phyloP scores from a whole-genome alignment of 2,888 invertebrate genomes.

The Spodoptera picta region DNA sequence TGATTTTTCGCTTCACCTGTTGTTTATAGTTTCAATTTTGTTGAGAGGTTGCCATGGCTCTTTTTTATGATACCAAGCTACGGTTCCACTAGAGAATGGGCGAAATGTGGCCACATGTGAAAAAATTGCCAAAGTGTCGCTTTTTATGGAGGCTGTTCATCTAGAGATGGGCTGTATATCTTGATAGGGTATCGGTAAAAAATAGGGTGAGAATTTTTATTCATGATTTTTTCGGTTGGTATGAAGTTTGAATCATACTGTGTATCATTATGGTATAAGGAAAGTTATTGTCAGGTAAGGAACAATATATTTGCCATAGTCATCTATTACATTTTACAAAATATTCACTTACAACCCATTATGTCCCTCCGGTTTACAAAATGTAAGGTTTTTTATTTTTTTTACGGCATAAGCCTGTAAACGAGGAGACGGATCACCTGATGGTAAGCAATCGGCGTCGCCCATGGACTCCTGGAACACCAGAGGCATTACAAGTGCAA shows the following conservation, averaged over 20 bases:
- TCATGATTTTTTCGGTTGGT: conserved; percentile 2
- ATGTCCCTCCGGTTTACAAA: no score
- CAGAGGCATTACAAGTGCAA: no score
- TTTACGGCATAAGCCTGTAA: no score
- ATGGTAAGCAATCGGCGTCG: no score
- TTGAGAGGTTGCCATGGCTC: conserved; percentile 60
- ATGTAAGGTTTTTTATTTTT: no score
- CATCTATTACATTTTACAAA: no score
- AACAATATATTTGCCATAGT: not conserved
- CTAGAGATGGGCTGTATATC: conserved; percentile 47
- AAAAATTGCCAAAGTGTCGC: conserved; percentile 36
- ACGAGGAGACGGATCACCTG: no score
- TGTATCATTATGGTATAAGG: no score
- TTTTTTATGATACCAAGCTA: conserved; percentile 43
- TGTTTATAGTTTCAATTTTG: conserved; percentile 65
- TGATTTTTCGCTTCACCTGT: conserved; percentile 62
- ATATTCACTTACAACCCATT: no score
- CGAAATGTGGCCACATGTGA: conserved; percentile 55
- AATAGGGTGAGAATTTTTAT: conserved; percentile 25
- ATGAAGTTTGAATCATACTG: conserved; percentile 3
- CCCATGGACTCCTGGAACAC: no score
- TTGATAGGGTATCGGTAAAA: conserved; percentile 36
- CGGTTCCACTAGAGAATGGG: conserved; percentile 30
- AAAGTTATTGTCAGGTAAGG: no score
- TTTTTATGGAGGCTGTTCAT: conserved; percentile 48